phyloP scores from a whole-genome alignment of 2,888 invertebrate genomes.

The Argyresthia albistria region DNA sequence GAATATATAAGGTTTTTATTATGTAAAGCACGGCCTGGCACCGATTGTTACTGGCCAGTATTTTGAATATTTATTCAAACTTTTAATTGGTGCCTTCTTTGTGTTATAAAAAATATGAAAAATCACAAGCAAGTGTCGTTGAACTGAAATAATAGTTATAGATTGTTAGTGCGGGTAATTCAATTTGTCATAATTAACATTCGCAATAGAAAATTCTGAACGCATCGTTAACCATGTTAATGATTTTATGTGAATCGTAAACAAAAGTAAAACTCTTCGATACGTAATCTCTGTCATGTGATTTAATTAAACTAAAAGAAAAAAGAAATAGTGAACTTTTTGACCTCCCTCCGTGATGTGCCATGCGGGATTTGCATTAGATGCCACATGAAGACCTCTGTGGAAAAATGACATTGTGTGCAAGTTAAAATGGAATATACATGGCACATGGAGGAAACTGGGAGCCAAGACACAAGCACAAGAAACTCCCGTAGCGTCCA shows the following conservation, averaged over 20 bases:
- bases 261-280: constrained; percentile 7
- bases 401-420: constrained; percentile 17
- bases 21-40: constrained; percentile 8
- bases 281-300: neutral
- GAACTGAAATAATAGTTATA: neutral
- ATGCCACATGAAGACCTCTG: constrained; percentile 25
- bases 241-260: constrained; percentile 24
- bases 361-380: constrained; percentile 24
- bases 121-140: constrained; percentile 11
- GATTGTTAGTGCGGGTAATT: neutral
- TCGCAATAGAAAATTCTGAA: constrained; percentile 12
- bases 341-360: constrained; percentile 20
- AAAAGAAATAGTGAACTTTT: neutral
- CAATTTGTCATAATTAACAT: neutral
- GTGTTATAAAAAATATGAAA: constrained; percentile 13
- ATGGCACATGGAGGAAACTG: constrained; percentile 57
- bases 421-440: constrained; percentile 58
- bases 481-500: constrained; percentile 28
- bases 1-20: constrained; percentile 21
- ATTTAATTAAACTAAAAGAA: neutral
- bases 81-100: neutral
- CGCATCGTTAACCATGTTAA: constrained; percentile 28
- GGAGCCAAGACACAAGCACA: constrained; percentile 34
- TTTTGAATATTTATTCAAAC: neutral
- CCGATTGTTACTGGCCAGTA: constrained; percentile 13